phyloP scores from a whole-genome alignment of 2,797 vertebrate genomes.

The Heterohyrax brucei region DNA sequence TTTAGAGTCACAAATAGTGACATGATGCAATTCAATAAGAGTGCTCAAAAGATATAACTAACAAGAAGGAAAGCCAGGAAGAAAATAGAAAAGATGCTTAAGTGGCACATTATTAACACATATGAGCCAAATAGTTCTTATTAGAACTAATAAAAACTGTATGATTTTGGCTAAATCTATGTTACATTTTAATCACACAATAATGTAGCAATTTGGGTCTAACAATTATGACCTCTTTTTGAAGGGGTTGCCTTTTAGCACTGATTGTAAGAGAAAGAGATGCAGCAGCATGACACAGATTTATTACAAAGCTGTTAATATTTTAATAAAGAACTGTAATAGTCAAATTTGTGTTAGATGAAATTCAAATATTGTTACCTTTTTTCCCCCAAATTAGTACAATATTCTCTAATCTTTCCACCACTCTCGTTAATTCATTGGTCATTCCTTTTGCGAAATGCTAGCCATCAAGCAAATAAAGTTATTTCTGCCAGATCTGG shows the following conservation, averaged over 20 bases:
- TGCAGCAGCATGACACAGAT: slow-evolving; percentile 65
- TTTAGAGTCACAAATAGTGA: slow-evolving; percentile 81
- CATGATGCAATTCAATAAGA: slow-evolving; percentile 80
- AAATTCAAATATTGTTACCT: slow-evolving; percentile 83
- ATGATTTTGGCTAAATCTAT: slow-evolving; percentile 75
- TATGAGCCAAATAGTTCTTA: slow-evolving; percentile 55
- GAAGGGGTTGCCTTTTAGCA: slow-evolving; percentile 48
- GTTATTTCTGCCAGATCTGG: not conserved
- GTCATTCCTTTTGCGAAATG: slow-evolving; percentile 76
- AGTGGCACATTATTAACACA: slow-evolving; percentile 32
- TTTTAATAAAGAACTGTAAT: slow-evolving; percentile 76
- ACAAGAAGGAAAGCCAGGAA: slow-evolving; percentile 68
- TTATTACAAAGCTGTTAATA: slow-evolving; percentile 84
- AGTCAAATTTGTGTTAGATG: slow-evolving; percentile 80
- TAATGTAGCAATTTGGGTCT: not conserved
- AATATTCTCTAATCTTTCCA: slow-evolving; percentile 82
- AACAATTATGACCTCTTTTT: slow-evolving; percentile 56
- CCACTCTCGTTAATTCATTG: slow-evolving; percentile 77
- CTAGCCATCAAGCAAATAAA: slow-evolving; percentile 62
- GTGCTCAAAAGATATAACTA: slow-evolving; percentile 73
- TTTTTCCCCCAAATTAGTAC: slow-evolving; percentile 85
- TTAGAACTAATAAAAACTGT: slow-evolving; percentile 70
- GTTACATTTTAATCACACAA: slow-evolving; percentile 75
- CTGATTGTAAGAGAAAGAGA: slow-evolving; percentile 62
- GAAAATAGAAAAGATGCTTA: slow-evolving; percentile 57